These are phyloP conservation scores for Cryptoblepharus egeriae DNA, from an alignment of 2,797 vertebrate genomes.

Conservation along the genomic window DNA sequence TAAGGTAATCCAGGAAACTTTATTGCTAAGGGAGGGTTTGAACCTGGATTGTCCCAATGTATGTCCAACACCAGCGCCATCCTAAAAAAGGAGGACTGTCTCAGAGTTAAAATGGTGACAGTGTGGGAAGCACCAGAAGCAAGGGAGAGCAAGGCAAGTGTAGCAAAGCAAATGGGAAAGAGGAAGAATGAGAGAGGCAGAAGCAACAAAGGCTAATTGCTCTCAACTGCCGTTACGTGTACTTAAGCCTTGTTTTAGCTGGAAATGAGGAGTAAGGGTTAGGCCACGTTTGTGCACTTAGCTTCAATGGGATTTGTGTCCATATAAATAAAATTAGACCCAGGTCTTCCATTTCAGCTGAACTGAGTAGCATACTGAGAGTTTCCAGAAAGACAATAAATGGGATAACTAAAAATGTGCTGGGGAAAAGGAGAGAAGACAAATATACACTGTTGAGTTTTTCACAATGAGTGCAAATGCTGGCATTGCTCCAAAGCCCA, in stretches of 20 bases:
- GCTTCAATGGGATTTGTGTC: neutral
- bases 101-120: neutral
- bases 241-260: neutral
- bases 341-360: neutral
- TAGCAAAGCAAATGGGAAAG: too few relatives aligned
- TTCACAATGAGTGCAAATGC: slow-evolving; percentile 18
- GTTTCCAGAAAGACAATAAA: slow-evolving; percentile 47
- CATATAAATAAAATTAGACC: neutral
- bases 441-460: slow-evolving; percentile 44
- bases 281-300: neutral
- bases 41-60: too few relatives aligned
- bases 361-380: neutral
- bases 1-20: too few relatives aligned
- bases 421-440: slow-evolving; percentile 45
- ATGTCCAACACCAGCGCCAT: too few relatives aligned
- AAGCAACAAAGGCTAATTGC: neutral
- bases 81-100: neutral
- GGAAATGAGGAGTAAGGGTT: neutral
- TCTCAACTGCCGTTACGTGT: neutral
- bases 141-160: neutral
- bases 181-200: neutral
- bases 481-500: slow-evolving; percentile 64
- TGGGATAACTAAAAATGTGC: slow-evolving; percentile 57
- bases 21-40: too few relatives aligned
- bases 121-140: neutral